Base-by-base conservation (phyloP, 2,888 invertebrate genomes). In the Clepsis dumicolana region DNA sequence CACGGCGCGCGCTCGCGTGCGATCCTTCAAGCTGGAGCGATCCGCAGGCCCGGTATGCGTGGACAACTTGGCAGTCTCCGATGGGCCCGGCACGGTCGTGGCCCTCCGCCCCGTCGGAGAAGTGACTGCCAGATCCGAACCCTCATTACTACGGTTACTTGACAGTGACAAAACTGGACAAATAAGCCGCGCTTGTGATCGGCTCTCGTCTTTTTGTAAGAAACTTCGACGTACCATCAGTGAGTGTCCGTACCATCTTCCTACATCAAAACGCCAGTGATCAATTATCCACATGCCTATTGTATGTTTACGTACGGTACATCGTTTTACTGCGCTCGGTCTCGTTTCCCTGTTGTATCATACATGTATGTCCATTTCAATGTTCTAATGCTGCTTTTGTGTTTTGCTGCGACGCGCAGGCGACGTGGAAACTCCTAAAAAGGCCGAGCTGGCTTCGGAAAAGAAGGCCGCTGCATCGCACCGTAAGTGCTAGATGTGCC, bases 301-400 rank as follows among this genome's bases (percentile, higher is more conserved):
- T 24, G 41, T 62, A 10, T 57, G 50, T 68, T 53, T 63, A 18
- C 63, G 29, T 63, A 18, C 63, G 29, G 64, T 64, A 48, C 41
- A 64, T 64, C 52, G 41, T 68, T 50, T 57, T 38, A 59, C 57
- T 35, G 38, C 35, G 59, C 38, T 59, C 59, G 48, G 67, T 24
- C 50, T 27, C 18, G 60, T 68, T 56, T 44, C 41, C 52, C 64
- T 53, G 57, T 77, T 79, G 66, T 79, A 73, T 77, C 77, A 75
- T 77, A 77, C 74, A 78, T 80, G 71, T 80, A 76, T 81, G 80
- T 77, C 75, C 79, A 81, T 74, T 79, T 87, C 77, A 88, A 89
- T 92, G 87, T 92, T 91, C 89, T 93, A 93, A 93, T 92, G 86
- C 82, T 90, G 90, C 90, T 93, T 93, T 93, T 93, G 91, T 93